phyloP scores from a whole-genome alignment of 2,113 vertebrate genomes.

The Corynorhinus townsendii region DNA sequence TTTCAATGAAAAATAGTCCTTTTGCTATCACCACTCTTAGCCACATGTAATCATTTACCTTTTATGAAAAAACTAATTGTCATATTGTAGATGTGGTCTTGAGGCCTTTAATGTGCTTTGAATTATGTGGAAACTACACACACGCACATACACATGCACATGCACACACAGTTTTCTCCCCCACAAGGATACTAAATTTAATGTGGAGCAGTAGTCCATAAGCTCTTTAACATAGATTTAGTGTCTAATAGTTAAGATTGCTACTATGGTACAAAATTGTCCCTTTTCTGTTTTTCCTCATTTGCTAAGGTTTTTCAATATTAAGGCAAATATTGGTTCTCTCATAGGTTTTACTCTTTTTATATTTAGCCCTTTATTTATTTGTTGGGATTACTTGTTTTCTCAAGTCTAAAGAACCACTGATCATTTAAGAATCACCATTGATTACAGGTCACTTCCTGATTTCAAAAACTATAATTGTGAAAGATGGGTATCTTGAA shows the following conservation, averaged over 20 bases:
- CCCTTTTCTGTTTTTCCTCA: neutral
- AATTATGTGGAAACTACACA: slow-evolving; percentile 35
- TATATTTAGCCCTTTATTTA: neutral
- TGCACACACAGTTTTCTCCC: neutral
- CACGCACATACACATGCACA: neutral
- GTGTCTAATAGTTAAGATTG: slow-evolving; percentile 24
- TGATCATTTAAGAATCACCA: slow-evolving; percentile 6
- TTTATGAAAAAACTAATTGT: slow-evolving; percentile 33
- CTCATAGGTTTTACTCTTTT: neutral
- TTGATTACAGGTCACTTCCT: neutral
- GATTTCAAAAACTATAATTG: neutral
- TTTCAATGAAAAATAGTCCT: slow-evolving; percentile 6
- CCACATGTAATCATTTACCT: slow-evolving; percentile 34
- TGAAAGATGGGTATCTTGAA: neutral
- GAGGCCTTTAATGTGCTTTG: slow-evolving; percentile 35
- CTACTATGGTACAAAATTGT: neutral
- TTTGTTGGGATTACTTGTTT: neutral
- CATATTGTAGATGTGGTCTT: neutral
- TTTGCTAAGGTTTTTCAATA: slow-evolving; percentile 13
- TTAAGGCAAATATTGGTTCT: neutral
- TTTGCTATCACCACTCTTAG: neutral
- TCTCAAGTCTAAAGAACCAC: neutral
- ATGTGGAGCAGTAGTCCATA: slow-evolving; percentile 32
- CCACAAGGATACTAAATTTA: slow-evolving; percentile 55
- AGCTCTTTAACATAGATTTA: slow-evolving; percentile 34